Evolutionary conservation across 2,888 invertebrate genomes (phyloP), one percentile per base, ranked within the genome.

Genomic region (Agonopterix heracliana): DNA sequence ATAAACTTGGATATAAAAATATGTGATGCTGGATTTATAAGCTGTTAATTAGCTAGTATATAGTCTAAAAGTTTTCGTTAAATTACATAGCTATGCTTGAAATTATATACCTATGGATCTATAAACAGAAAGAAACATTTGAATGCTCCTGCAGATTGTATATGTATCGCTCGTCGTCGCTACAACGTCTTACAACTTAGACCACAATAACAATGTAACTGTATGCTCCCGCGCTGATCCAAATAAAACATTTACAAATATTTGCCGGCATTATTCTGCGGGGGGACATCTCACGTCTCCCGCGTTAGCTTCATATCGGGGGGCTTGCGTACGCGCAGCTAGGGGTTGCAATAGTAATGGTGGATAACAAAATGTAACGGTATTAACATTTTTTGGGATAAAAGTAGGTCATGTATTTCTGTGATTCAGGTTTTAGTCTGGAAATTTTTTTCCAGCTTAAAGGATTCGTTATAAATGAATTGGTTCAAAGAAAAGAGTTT

Each of bases 171-270:
- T 45, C 13, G 26, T 46, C 66, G 65, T n/a, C n/a, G n/a, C n/a
- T n/a, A n/a, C 63, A 50, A 0, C 4, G 36, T 51, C 54, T 40
- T 14, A 5, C 61, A 1, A 14, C 54, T 66, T 61, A 46, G 7
- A 12, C 56, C 50, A 10, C 14, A 5, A 13, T 36, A 26, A 50
- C 42, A 55, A 44, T 41, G 36, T 45, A 49, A 54, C 52, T 26
- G 26, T 26, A 26, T 73, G 77, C 74, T 73, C 76, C 68, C 61
- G 68, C 70, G 68, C 66, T 63, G 71, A 68, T 68, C 45, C 68
- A 68, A 73, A 78, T 78, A 78, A 79, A 87, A 87, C 86, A 88
- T 87, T 88, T 86, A 86, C 78, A 87, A 86, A 88, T 86, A 88
- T 88, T 87, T 86, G 82, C 61, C 68, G 71, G 70, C 69, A 70